Conservation (phyloP, 2,797 vertebrate species). For the Antrozous pallidus region DNA sequence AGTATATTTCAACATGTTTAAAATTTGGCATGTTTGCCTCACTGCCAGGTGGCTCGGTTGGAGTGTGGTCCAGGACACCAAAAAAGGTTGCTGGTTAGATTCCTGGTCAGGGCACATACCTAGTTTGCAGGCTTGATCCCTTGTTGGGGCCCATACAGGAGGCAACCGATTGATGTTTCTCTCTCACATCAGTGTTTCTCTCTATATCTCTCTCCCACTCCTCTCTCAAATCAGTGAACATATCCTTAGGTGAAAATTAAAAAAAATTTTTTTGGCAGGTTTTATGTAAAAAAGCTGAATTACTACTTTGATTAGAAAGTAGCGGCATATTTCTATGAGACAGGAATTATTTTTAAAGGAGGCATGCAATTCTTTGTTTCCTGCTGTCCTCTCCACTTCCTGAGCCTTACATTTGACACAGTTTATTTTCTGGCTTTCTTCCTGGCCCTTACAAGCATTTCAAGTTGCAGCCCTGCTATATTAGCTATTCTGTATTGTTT, state of each 20-base stretch:
- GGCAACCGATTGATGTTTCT: background rate
- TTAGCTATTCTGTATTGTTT: fast-evolving
- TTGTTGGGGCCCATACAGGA: background rate
- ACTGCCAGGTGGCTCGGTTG: background rate
- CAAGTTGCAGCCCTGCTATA: background rate
- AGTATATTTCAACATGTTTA: background rate
- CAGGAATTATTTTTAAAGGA: background rate
- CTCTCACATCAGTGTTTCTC: background rate
- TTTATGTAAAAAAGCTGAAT: background rate
- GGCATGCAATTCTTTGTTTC: fast-evolving
- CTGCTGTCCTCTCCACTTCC: background rate
- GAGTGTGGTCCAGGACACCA: background rate
- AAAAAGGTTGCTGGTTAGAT: background rate
- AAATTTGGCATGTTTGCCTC: background rate
- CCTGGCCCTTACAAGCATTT: background rate
- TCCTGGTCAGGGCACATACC: background rate
- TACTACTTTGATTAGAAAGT: background rate
- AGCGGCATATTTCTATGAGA: background rate
- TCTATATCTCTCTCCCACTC: background rate
- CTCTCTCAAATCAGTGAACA: background rate
- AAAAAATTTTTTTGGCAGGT: background rate
- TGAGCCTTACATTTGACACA: background rate
- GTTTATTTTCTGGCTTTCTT: background rate
- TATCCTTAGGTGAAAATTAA: background rate
- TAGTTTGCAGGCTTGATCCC: background rate